These are phyloP conservation scores for Lochmaea capreae DNA, from an alignment of 2,888 invertebrate species.

Conservation along the genomic window DNA sequence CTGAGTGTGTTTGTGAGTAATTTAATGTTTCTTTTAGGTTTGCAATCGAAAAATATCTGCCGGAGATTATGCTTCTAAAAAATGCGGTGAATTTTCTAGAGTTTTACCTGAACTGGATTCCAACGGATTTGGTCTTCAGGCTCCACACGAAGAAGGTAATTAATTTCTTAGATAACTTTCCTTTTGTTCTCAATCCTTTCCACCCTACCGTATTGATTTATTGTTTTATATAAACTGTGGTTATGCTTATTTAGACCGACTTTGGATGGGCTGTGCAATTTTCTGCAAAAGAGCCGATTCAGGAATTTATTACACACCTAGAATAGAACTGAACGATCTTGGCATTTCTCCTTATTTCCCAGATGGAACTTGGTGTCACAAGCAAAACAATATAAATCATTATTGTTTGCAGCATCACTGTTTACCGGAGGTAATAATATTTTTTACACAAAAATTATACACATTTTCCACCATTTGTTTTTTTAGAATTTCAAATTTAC, in stretches of 20 bases:
- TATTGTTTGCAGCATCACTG: constrained; percentile 82
- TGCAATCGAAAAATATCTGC: constrained; percentile 68
- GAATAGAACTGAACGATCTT: constrained; percentile 79
- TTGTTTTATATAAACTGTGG: background rate
- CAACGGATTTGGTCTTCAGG: constrained; percentile 78
- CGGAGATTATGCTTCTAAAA: constrained; percentile 72
- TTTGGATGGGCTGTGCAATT: constrained; percentile 85
- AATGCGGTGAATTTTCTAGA: constrained; percentile 74
- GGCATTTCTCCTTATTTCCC: constrained; percentile 81
- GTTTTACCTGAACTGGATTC: constrained; percentile 73
- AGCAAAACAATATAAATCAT: constrained; percentile 73
- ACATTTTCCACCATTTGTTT: constrained; percentile 22
- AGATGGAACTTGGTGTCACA: constrained; percentile 85
- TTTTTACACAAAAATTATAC: background rate
- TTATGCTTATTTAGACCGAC: constrained; percentile 66
- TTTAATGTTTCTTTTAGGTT: constrained; percentile 53
- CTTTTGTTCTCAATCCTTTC: background rate
- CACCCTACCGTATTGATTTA: background rate
- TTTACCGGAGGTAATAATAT: constrained; percentile 72
- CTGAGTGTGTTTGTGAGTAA: too few relatives aligned
- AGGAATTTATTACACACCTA: constrained; percentile 79
- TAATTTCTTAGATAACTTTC: background rate
- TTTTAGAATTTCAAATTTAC: constrained; percentile 72
- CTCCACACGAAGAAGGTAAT: constrained; percentile 76
- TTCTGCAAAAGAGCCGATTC: constrained; percentile 77